Evolutionary conservation across 1,140 invertebrate species (phyloP).

Genomic region (Drosophila tani): DNA sequence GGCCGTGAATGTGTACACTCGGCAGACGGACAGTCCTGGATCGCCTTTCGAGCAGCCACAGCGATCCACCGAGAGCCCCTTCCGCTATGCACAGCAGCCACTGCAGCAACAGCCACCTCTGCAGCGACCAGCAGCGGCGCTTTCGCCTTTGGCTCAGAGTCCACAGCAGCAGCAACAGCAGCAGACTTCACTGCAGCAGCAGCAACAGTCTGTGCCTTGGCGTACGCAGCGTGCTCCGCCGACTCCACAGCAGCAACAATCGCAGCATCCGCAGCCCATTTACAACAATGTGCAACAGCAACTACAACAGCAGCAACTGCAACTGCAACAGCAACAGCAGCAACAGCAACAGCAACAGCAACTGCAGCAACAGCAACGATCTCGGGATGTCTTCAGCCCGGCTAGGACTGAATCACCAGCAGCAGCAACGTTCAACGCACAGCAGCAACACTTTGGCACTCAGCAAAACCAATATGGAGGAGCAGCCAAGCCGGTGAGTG

Average conservation of each 20-base stretch:
- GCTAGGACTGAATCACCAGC: conserved; percentile 51
- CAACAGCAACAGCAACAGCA: conserved; percentile 70
- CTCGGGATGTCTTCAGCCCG: conserved; percentile 63
- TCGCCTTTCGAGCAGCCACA: conserved; percentile 63
- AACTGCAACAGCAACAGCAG: conserved; percentile 27
- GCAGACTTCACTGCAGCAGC: conserved; percentile 51
- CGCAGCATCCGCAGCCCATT: conserved; percentile 71
- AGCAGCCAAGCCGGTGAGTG: conserved; percentile 73
- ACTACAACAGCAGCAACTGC: conserved; percentile 65
- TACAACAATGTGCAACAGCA: conserved; percentile 77
- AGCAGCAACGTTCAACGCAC: conserved; percentile 57
- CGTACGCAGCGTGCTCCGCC: conserved; percentile 67
- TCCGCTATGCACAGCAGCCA: conserved; percentile 64
- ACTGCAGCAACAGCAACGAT: conserved; percentile 60
- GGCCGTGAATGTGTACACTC: conserved; percentile 71
- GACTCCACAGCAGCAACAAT: conserved; percentile 46
- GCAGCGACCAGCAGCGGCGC: conserved; percentile 48
- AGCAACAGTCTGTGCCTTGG: conserved; percentile 70
- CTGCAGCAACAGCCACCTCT: conserved; percentile 38
- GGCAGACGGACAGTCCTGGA: conserved; percentile 71
- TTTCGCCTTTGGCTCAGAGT: conserved; percentile 68
- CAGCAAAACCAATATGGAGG: conserved; percentile 67
- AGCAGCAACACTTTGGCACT: conserved; percentile 56
- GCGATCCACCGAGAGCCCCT: conserved; percentile 70
- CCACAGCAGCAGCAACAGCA: conserved; percentile 41